Evolutionary conservation across 2,797 vertebrate species (phyloP), one percentile per base, ranked within the genome.

Genomic region (Macropodus opercularis): DNA sequence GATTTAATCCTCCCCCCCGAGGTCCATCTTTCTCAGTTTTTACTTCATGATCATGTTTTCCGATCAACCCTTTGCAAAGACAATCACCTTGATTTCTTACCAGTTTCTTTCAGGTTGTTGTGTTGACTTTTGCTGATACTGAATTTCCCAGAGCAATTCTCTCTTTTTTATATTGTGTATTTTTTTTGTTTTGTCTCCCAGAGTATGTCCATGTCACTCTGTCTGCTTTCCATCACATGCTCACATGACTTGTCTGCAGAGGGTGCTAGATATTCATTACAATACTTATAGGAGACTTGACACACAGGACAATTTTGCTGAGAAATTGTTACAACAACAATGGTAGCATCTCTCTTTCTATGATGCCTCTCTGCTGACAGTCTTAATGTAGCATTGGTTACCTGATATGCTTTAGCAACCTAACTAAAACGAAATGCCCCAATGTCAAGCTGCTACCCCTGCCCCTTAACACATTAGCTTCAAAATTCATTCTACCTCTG

Each of bases 1-100:
- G 90, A 92, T 92, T 91, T 94, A 93, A 92, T 93, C 90, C n/a
- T n/a, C n/a, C n/a, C 88, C 91, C 88, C 75, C 22, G 62, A 89
- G 75, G 81, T 87, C 83, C 89, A 92, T 92, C 75, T 70, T 76
- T 81, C 36, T 81, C 51, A 43, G 49, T 80, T 83, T 48, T 75
- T 65, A 51, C 59, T 58, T 69, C 82, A 34, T n/a, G 31, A 50
- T 79, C 79, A 38, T 85, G n/a, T 80, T 72, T 75, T 58, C 23
- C 23, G 61, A 79, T 78, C 23, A 79, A 80, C 66, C 47, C 70
- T 59, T 68, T 18, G 41, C 66, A 57, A 75, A 80, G 47, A 78
- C 69, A 79, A 56, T 70, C 86, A 87, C 76, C 15, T 72, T 78
- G 36, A 56, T 86, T 75, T 83, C 14, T 73, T 57, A 56, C 41